Conservation (phyloP, 2,113 vertebrate genomes). For the Spermophilus dauricus region DNA sequence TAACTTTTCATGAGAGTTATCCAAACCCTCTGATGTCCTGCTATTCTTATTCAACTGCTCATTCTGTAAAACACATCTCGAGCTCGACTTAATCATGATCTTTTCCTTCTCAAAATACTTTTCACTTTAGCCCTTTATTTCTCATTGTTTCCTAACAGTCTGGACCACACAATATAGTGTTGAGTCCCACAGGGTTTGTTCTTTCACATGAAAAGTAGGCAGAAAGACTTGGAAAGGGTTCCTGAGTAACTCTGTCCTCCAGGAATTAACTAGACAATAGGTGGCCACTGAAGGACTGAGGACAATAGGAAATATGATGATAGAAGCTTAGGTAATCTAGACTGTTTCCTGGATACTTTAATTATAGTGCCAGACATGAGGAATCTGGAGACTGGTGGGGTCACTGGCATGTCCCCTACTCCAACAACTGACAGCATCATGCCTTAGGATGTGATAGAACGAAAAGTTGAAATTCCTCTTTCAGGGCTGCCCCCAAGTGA, state of each 20-base stretch:
- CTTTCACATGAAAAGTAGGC: neutral
- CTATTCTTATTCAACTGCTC: neutral
- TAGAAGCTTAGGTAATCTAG: neutral
- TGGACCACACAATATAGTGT: neutral
- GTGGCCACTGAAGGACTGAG: neutral
- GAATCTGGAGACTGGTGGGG: neutral
- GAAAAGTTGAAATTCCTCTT: neutral
- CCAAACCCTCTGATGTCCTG: neutral
- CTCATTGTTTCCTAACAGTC: neutral
- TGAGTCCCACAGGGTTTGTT: neutral
- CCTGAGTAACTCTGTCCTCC: neutral
- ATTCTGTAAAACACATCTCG: neutral
- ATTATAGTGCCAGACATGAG: neutral
- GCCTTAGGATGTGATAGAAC: neutral
- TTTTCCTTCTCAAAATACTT: slow-evolving; percentile 6
- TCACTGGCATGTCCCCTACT: neutral
- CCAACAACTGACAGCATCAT: neutral
- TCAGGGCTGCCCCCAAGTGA: neutral
- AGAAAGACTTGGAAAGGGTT: neutral
- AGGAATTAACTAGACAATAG: neutral
- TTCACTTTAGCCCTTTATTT: neutral
- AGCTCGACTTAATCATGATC: neutral
- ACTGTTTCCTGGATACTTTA: neutral
- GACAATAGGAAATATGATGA: neutral
- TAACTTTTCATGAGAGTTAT: neutral